Conservation (phyloP, 2,888 invertebrate species). For the Nomada goodeniana region DNA sequence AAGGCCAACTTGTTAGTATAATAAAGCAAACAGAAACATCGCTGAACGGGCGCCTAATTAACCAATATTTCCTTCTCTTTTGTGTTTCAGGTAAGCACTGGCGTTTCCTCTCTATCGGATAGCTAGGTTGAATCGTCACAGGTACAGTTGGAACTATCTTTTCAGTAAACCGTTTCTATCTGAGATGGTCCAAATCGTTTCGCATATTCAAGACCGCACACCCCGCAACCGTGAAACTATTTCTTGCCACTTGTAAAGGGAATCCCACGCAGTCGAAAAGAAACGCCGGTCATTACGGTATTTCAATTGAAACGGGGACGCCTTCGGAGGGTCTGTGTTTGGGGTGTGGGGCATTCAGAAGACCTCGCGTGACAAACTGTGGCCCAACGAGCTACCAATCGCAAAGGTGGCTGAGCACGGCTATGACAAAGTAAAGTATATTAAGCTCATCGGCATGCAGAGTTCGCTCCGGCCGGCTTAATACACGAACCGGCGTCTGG, state of each 20-base stretch:
- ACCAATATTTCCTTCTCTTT: constrained; percentile 19
- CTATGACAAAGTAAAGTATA: constrained; percentile 81
- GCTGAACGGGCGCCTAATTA: background rate
- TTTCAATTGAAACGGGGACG: constrained; percentile 7
- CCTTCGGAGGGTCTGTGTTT: constrained; percentile 12
- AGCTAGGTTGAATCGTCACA: constrained; percentile 35
- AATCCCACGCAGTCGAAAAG: no score
- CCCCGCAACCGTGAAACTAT: background rate
- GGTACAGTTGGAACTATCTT: constrained; percentile 42
- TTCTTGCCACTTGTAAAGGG: background rate
- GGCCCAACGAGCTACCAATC: constrained; percentile 47
- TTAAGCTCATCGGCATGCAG: constrained; percentile 82
- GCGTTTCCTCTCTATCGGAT: constrained; percentile 24
- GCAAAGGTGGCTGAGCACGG: constrained; percentile 66
- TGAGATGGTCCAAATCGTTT: background rate
- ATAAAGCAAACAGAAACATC: background rate
- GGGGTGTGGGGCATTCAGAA: constrained; percentile 34
- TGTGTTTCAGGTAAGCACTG: constrained; percentile 79
- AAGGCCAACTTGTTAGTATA: no score
- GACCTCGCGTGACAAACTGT: constrained; percentile 50
- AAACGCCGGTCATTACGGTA: background rate
- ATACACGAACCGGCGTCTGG: constrained; percentile 73
- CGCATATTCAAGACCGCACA: background rate
- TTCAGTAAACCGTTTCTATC: background rate
- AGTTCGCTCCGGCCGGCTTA: constrained; percentile 78